Conservation (phyloP, 2,888 invertebrate genomes). For the Nemapogon koenigi region DNA sequence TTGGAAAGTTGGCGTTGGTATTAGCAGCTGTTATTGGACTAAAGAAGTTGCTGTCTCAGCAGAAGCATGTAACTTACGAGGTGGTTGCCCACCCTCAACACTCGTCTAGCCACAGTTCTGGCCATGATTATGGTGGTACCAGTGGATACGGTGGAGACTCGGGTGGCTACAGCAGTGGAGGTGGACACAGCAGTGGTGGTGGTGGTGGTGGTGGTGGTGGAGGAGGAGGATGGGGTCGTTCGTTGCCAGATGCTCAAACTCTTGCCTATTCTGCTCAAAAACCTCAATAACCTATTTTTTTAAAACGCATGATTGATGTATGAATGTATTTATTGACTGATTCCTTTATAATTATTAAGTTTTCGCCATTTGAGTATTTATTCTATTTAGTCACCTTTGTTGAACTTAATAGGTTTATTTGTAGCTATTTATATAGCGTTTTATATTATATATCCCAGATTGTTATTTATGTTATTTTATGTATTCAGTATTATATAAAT, state of each 20-base stretch:
- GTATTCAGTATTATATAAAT: constrained; percentile 2
- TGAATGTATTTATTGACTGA: constrained; percentile 38
- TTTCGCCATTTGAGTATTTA: constrained; percentile 19
- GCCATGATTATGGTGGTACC: constrained; percentile 61
- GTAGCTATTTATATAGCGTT: constrained; percentile 25
- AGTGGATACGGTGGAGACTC: constrained; percentile 49
- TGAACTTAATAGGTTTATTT: constrained; percentile 21
- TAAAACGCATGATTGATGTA: constrained; percentile 24
- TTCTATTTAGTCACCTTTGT: constrained; percentile 22
- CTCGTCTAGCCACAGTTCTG: constrained; percentile 71
- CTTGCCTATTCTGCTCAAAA: constrained; percentile 82
- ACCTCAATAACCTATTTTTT: constrained; percentile 41
- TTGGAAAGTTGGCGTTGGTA: constrained; percentile 85
- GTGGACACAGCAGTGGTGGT: constrained; percentile 67
- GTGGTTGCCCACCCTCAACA: constrained; percentile 87
- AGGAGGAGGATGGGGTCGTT: constrained; percentile 74
- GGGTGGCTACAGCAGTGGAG: constrained; percentile 68
- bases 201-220: constrained; percentile 54
- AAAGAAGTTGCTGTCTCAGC: constrained; percentile 80
- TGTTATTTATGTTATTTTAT: constrained; percentile 2
- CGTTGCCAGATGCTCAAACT: constrained; percentile 76
- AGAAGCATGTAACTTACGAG: constrained; percentile 88
- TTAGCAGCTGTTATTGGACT: constrained; percentile 83
- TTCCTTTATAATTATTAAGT: constrained; percentile 19
- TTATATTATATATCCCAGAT: constrained; percentile 15